These are phyloP conservation scores for Hippocampus barbouri DNA, from an alignment of 2,113 vertebrate genomes.

Conservation along the genomic window DNA sequence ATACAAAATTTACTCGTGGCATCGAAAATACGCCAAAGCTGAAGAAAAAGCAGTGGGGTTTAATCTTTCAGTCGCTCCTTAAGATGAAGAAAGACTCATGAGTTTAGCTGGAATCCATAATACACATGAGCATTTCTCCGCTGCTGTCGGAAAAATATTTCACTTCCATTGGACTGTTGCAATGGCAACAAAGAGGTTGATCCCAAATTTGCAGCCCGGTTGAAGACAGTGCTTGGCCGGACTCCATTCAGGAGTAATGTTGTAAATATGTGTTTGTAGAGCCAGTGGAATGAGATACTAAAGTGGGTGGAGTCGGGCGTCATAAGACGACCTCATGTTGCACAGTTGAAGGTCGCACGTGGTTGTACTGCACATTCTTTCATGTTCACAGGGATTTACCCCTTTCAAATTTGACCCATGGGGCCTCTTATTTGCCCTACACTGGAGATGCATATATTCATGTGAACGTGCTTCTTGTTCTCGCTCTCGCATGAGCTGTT, in stretches of 20 bases:
- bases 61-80: not conserved
- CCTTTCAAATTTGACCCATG: constrained; percentile 19
- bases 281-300: not conserved
- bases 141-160: not conserved
- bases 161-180: not conserved
- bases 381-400: constrained; percentile 20
- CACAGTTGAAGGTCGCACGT: constrained; percentile 9
- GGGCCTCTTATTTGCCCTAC: constrained; percentile 14
- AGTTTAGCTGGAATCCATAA: not conserved
- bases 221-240: not conserved
- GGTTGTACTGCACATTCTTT: not conserved
- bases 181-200: not conserved
- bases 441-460: constrained; percentile 19
- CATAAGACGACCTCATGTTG: constrained; percentile 8
- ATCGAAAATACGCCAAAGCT: not conserved
- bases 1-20: not conserved
- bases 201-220: not conserved
- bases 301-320: constrained; percentile 7
- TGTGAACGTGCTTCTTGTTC: constrained; percentile 13
- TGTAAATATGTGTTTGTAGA: not conserved
- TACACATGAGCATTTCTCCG: not conserved
- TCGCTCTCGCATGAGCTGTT: not conserved
- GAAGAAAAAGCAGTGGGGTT: not conserved
- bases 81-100: not conserved
- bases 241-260: not conserved